Percentiles rank a stretch among this genome's conserved stretches.
Evolutionary conservation across 2,797 vertebrate species (phyloP).

Genomic region (Pitangus sulphuratus): DNA sequence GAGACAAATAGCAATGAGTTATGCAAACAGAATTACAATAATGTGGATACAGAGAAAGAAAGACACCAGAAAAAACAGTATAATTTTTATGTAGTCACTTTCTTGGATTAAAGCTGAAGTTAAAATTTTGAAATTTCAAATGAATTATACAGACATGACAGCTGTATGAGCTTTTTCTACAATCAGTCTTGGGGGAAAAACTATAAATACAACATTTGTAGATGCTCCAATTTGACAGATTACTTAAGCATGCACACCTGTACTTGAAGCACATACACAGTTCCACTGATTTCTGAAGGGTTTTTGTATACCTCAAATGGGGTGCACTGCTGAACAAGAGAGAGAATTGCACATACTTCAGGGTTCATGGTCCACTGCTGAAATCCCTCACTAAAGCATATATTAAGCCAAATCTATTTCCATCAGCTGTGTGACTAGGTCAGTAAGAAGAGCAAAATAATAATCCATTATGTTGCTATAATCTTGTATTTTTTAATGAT

Average conservation of each 20-base stretch:
- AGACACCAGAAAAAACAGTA: neutral
- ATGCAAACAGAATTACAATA: neutral
- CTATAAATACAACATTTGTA: neutral
- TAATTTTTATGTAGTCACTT: neutral
- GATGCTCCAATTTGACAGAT: neutral
- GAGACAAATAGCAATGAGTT: neutral
- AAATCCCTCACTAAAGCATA: neutral
- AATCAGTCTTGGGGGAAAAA: neutral
- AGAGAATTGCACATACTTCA: neutral
- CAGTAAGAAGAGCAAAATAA: neutral
- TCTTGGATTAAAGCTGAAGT: neutral
- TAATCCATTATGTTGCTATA: neutral
- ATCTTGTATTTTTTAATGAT: neutral
- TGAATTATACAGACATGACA: neutral
- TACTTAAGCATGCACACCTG: neutral
- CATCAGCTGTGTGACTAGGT: neutral
- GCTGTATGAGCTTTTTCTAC: neutral
- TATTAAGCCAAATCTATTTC: neutral
- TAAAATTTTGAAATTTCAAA: neutral
- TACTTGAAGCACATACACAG: neutral
- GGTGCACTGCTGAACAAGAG: neutral
- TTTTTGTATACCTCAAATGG: neutral
- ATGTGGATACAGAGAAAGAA: neutral
- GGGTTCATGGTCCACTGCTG: neutral
- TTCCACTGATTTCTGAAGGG: neutral